Percentiles rank a stretch among this genome's conserved stretches.
Evolutionary conservation across 2,113 vertebrate genomes (phyloP).

Genomic region (Sapajus apella): DNA sequence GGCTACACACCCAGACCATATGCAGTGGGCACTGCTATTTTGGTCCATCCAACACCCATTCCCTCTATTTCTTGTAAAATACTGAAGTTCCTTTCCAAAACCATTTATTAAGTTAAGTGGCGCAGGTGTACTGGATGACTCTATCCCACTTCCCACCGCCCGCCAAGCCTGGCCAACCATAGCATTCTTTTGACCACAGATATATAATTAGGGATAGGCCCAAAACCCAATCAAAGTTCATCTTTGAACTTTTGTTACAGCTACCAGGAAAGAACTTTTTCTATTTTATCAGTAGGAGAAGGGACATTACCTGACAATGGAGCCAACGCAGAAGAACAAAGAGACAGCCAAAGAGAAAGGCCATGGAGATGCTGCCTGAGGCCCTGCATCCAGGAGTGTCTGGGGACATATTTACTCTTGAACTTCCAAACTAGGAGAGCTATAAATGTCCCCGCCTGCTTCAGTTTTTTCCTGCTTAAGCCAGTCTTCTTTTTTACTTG

Average conservation of each 20-base stretch:
- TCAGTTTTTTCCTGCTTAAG: neutral
- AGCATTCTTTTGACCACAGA: neutral
- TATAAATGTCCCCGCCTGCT: neutral
- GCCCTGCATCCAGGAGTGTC: neutral
- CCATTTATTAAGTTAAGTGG: neutral
- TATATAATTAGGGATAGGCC: neutral
- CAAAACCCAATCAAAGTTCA: neutral
- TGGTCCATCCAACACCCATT: neutral
- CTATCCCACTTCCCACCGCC: neutral
- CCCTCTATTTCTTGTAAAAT: too few relatives aligned
- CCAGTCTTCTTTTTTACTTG: neutral
- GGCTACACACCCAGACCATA: neutral
- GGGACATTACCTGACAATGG: neutral
- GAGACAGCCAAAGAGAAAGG: neutral
- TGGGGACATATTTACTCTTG: neutral
- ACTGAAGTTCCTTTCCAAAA: neutral
- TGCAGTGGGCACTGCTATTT: neutral
- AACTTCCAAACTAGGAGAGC: neutral
- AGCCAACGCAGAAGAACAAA: neutral
- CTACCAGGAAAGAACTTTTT: neutral
- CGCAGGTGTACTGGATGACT: too few relatives aligned
- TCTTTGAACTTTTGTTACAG: neutral
- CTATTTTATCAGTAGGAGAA: neutral
- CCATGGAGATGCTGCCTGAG: neutral
- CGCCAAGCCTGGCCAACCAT: neutral